phyloP scores from a whole-genome alignment of 2,113 vertebrate species.

The Actenoides hombroni region DNA sequence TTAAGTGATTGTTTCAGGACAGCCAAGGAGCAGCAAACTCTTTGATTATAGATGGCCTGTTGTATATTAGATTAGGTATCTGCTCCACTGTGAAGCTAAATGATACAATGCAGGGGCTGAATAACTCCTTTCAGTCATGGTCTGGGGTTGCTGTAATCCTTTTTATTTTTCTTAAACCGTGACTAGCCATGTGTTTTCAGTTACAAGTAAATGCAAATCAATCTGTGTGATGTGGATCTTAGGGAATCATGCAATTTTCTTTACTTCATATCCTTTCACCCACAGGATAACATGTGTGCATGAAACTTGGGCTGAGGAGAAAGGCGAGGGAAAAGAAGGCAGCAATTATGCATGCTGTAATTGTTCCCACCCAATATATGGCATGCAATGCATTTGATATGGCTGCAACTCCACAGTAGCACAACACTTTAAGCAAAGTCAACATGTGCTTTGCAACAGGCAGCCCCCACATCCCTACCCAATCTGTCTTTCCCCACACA shows the following conservation, averaged over 20 bases:
- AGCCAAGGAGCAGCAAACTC: constrained; percentile 48
- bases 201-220: constrained; percentile 69
- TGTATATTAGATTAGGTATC: constrained; percentile 73
- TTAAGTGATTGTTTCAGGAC: constrained; percentile 1
- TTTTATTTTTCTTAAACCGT: constrained; percentile 54
- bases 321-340: neutral
- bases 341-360: neutral
- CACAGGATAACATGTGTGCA: neutral
- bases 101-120: constrained; percentile 54
- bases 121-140: constrained; percentile 64
- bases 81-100: constrained; percentile 65
- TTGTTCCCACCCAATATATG: neutral
- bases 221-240: neutral
- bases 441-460: neutral
- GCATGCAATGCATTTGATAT: neutral
- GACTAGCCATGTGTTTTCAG: constrained; percentile 66
- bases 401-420: neutral
- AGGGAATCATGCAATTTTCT: neutral
- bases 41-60: constrained; percentile 66
- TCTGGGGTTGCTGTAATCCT: constrained; percentile 61
- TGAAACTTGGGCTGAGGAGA: neutral
- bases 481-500: neutral
- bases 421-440: neutral
- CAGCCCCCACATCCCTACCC: rapidly evolving
- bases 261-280: constrained; percentile 4